These are phyloP conservation scores for Drosophila setifemur DNA, from an alignment of 1,140 invertebrate species.

Conservation along the genomic window DNA sequence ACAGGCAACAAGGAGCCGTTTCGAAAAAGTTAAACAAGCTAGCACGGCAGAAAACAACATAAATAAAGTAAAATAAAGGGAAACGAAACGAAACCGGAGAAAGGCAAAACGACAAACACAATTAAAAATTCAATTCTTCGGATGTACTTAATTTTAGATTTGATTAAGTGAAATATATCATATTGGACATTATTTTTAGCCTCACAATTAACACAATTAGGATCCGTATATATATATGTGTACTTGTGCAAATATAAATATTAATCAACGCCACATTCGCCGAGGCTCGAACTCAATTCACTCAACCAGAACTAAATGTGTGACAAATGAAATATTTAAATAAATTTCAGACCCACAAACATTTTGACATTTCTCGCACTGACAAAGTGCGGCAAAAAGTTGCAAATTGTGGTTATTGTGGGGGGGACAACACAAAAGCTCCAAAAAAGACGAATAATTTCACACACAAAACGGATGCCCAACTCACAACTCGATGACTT, in stretches of 20 bases:
- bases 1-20: conserved; percentile 50
- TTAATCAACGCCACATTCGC: conserved; percentile 40
- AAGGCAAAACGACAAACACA: no score
- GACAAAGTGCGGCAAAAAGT: conserved; percentile 69
- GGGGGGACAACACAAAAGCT: conserved; percentile 59
- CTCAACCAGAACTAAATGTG: conserved; percentile 41
- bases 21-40: conserved; percentile 68
- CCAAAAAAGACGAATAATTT: conserved; percentile 54
- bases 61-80: conserved; percentile 14
- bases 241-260: conserved; percentile 2
- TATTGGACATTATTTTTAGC: neutral
- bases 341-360: conserved; percentile 63
- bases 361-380: conserved; percentile 67
- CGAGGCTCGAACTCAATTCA: neutral
- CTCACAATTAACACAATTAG: neutral
- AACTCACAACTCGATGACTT: conserved; percentile 55
- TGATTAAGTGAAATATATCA: neutral
- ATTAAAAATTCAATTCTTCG: conserved; percentile 25
- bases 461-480: conserved; percentile 32
- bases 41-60: conserved; percentile 31
- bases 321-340: conserved; percentile 79
- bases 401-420: conserved; percentile 79
- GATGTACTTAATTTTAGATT: neutral
- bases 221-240: neutral
- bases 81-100: conserved; percentile 13